A percentile compares a stretch with the other conserved stretches of the same genome.
phyloP scores from a whole-genome alignment of 2,113 vertebrate species.

The Ascaphus truei region DNA sequence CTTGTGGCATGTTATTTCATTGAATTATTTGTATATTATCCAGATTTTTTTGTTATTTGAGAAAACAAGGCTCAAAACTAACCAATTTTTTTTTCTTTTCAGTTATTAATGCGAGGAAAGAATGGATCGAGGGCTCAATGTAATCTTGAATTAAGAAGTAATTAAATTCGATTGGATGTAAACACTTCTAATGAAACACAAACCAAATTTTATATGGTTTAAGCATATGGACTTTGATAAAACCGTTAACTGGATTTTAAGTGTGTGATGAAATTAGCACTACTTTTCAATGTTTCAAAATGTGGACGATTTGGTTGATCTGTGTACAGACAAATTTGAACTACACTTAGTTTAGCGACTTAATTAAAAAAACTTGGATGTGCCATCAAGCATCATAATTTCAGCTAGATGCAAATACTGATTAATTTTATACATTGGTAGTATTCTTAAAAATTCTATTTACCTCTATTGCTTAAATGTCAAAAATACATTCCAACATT shows the following conservation, averaged over 20 bases:
- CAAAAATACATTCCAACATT: too few relatives aligned
- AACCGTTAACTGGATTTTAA: slow-evolving; percentile 60
- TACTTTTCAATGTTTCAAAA: slow-evolving; percentile 40
- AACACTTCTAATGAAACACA: slow-evolving; percentile 52
- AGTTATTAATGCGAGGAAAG: slow-evolving; percentile 64
- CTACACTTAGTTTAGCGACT: too few relatives aligned
- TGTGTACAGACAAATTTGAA: slow-evolving; percentile 39
- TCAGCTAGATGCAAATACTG: too few relatives aligned
- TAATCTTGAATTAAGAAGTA: slow-evolving; percentile 53
- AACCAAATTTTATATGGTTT: slow-evolving; percentile 37
- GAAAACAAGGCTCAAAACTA: not conserved
- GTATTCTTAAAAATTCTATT: too few relatives aligned
- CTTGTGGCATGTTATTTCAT: not conserved
- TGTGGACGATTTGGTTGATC: slow-evolving; percentile 46
- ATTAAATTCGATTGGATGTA: slow-evolving; percentile 62
- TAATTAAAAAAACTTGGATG: too few relatives aligned
- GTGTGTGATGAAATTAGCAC: slow-evolving; percentile 43
- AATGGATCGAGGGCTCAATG: slow-evolving; percentile 52
- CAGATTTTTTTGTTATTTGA: too few relatives aligned
- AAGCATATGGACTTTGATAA: slow-evolving; percentile 47
- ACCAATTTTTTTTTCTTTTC: slow-evolving; percentile 48
- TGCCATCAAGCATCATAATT: too few relatives aligned
- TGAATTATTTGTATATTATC: not conserved
- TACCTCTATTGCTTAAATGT: too few relatives aligned
- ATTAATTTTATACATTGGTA: too few relatives aligned